Evolutionary conservation across 2,888 invertebrate species (phyloP).

Genomic region (Odontomyia ornata): DNA sequence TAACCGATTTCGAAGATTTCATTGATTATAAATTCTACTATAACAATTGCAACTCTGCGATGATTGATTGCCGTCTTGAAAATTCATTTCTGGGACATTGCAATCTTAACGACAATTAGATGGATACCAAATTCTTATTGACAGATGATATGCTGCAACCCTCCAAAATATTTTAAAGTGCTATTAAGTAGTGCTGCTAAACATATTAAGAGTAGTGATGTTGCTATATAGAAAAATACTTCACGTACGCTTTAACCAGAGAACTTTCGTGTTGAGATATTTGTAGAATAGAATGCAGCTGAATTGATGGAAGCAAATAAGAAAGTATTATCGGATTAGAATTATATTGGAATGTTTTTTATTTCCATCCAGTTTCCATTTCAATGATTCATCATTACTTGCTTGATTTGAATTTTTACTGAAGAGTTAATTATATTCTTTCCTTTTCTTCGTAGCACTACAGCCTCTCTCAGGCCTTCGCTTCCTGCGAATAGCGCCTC

Average conservation of each 20-base stretch:
- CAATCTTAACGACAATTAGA: background rate
- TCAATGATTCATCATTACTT: background rate
- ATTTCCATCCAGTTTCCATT: too few species aligned
- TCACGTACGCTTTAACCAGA: constrained; percentile 12
- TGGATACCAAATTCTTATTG: constrained; percentile 45
- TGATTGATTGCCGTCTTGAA: background rate
- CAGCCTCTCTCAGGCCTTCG: too few species aligned
- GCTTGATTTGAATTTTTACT: too few species aligned
- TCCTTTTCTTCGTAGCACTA: too few species aligned
- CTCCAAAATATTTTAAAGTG: constrained; percentile 47
- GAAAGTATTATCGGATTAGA: constrained; percentile 65
- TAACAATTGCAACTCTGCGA: constrained; percentile 14
- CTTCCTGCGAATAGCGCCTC: too few species aligned
- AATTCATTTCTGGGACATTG: background rate
- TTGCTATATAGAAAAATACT: constrained; percentile 22
- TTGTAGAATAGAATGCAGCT: constrained; percentile 65
- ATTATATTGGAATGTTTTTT: constrained; percentile 50
- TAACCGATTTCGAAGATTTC: background rate
- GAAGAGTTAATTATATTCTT: too few species aligned
- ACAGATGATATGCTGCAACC: constrained; percentile 22
- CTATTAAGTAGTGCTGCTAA: constrained; percentile 32
- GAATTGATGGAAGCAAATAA: constrained; percentile 65
- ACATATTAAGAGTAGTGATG: constrained; percentile 16
- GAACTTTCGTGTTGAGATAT: constrained; percentile 60
- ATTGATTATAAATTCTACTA: constrained; percentile 14